phyloP scores from a whole-genome alignment of 2,888 invertebrate genomes.

The Homarus gammarus region DNA sequence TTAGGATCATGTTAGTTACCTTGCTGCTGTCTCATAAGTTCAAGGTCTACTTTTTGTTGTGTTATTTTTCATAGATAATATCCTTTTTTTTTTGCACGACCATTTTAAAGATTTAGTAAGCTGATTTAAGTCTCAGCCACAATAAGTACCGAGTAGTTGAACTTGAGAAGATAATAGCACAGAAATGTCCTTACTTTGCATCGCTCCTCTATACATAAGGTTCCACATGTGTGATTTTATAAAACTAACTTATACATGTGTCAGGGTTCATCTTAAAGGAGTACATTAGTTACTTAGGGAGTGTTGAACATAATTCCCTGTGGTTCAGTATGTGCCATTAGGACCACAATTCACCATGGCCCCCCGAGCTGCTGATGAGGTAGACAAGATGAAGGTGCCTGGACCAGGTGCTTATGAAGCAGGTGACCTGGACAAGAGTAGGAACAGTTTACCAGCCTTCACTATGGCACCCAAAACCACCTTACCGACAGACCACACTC shows the following conservation, averaged over 20 bases:
- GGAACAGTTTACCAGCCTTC: slow-evolving; percentile 52
- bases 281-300: too few species aligned
- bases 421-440: slow-evolving; percentile 52
- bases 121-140: too few species aligned
- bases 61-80: too few species aligned
- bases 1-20: too few species aligned
- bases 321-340: slow-evolving; percentile 41
- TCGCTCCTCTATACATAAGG: neutral
- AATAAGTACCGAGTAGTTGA: too few species aligned
- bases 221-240: neutral
- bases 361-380: slow-evolving; percentile 38
- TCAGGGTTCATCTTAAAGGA: neutral
- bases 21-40: too few species aligned
- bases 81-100: too few species aligned
- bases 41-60: too few species aligned
- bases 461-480: slow-evolving; percentile 67
- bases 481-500: slow-evolving; percentile 50
- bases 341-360: slow-evolving; percentile 70
- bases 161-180: too few species aligned
- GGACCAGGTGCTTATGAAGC: slow-evolving; percentile 69
- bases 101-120: too few species aligned
- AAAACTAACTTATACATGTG: too few species aligned
- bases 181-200: too few species aligned
- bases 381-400: slow-evolving; percentile 66
- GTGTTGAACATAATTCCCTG: neutral